Evolutionary conservation across 2,797 vertebrate species (phyloP).

Genomic region (Arctocebus calabarensis): DNA sequence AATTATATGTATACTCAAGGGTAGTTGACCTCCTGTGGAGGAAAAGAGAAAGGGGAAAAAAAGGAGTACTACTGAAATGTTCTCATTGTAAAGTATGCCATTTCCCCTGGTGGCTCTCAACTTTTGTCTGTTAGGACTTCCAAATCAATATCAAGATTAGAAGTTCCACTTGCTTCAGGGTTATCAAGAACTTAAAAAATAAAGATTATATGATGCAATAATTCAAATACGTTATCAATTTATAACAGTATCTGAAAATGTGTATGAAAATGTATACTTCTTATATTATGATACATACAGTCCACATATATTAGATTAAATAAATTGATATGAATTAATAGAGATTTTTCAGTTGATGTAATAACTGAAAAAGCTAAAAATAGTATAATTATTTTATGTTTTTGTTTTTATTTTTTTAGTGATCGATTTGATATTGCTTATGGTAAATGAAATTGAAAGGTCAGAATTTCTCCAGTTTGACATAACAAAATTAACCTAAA

Average conservation of each 20-base stretch:
- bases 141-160: neutral
- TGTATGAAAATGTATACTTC: neutral
- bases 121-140: neutral
- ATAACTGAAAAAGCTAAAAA: neutral
- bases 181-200: neutral
- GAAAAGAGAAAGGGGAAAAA: slow-evolving; percentile 69
- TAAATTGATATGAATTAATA: neutral
- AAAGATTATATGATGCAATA: neutral
- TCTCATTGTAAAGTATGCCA: neutral
- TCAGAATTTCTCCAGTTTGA: neutral
- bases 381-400: neutral
- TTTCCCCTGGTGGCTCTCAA: neutral
- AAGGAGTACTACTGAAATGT: neutral
- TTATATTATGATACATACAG: neutral
- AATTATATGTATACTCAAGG: slow-evolving; percentile 93
- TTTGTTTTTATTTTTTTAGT: neutral
- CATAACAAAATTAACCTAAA: neutral
- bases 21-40: slow-evolving; percentile 84
- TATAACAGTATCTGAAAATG: neutral
- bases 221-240: neutral
- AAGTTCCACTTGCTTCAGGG: neutral
- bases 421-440: neutral
- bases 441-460: neutral
- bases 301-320: neutral
- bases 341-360: neutral